Evolutionary conservation across 2,888 invertebrate genomes (phyloP), one percentile per base, ranked within the genome.

Genomic region (Cheilosia scutellata): DNA sequence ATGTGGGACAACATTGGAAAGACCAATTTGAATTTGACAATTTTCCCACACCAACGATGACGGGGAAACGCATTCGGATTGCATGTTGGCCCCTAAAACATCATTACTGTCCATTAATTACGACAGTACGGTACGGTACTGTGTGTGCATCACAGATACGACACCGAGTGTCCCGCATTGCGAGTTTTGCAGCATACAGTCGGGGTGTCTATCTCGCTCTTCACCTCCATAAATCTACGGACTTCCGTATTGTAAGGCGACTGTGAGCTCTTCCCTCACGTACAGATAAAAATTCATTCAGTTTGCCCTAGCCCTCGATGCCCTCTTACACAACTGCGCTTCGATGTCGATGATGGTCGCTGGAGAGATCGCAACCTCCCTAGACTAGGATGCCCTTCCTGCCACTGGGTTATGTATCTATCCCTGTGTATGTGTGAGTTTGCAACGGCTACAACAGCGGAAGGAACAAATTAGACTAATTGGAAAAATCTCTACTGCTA

Each of bases 401-500:
- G 55, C 25, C 20, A 5, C 20, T 51, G 51, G 51, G 42, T 57
- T 31, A 3, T 20, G 57, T 29, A 27, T 25, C 51, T 40, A 1
- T 33, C 11, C n/a, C 6, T 20, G 74, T 55, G 62, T 72, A 31
- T 47, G 29, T 74, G 65, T 58, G 74, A 60, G 65, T 49, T 66
- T 55, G 62, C 66, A 77, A 58, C 66, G 63, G 68, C 82, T 86
- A 86, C 77, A 82, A 72, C 76, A 80, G 80, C 87, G 87, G 88
- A 82, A 88, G 82, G 87, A 86, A 87, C 88, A 88, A 88, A 88
- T 88, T 88, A 88, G 88, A 87, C 88, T 88, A 88, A 88, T 88
- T 88, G 88, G 88, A 88, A 88, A 88, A 88, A 87, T 88, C 86
- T 87, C 84, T 76, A 49, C 80, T 66, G 63, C 63, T 42, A 31